These are phyloP conservation scores for Morpho helenor DNA, from an alignment of 2,888 invertebrate genomes.

Conservation along the genomic window DNA sequence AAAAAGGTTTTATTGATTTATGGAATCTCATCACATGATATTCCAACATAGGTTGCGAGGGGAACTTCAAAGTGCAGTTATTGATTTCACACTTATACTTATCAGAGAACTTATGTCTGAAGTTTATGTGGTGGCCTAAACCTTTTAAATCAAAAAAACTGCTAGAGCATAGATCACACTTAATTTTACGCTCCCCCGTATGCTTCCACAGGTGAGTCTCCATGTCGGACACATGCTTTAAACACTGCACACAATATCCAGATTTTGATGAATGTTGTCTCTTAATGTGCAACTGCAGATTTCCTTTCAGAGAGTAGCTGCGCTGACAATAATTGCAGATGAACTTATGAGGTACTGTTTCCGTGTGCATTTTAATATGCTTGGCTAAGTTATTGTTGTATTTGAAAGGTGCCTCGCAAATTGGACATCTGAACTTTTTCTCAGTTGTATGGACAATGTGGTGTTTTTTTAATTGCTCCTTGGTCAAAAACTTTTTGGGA, in stretches of 20 bases:
- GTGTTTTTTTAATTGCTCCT: slow-evolving; percentile 54
- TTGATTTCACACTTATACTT: slow-evolving; percentile 52
- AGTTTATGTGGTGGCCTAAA: slow-evolving; percentile 59
- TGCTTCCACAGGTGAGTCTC: slow-evolving; percentile 77
- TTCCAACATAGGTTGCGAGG: slow-evolving; percentile 56
- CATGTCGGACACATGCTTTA: slow-evolving; percentile 72
- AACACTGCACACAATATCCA: slow-evolving; percentile 69
- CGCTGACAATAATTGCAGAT: slow-evolving; percentile 60
- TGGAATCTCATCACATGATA: slow-evolving; percentile 61
- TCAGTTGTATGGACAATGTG: slow-evolving; percentile 47
- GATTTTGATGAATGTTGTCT: slow-evolving; percentile 76
- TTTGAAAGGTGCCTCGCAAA: slow-evolving; percentile 69
- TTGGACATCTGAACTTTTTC: slow-evolving; percentile 50
- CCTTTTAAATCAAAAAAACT: slow-evolving; percentile 53
- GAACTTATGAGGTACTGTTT: slow-evolving; percentile 40
- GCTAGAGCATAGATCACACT: slow-evolving; percentile 59
- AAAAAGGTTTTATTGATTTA: slow-evolving; percentile 48
- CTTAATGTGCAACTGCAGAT: slow-evolving; percentile 71
- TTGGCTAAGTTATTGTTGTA: slow-evolving; percentile 71
- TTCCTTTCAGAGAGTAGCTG: slow-evolving; percentile 68
- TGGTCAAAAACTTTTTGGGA: slow-evolving; percentile 54
- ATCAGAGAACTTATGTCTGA: slow-evolving; percentile 54
- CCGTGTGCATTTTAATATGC: slow-evolving; percentile 59
- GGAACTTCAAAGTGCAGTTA: slow-evolving; percentile 52
- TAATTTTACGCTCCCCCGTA: slow-evolving; percentile 66